Percentiles rank a stretch among this genome's conserved stretches.
phyloP scores from a whole-genome alignment of 2,888 invertebrate species.

The Ichneumoninae sp. region DNA sequence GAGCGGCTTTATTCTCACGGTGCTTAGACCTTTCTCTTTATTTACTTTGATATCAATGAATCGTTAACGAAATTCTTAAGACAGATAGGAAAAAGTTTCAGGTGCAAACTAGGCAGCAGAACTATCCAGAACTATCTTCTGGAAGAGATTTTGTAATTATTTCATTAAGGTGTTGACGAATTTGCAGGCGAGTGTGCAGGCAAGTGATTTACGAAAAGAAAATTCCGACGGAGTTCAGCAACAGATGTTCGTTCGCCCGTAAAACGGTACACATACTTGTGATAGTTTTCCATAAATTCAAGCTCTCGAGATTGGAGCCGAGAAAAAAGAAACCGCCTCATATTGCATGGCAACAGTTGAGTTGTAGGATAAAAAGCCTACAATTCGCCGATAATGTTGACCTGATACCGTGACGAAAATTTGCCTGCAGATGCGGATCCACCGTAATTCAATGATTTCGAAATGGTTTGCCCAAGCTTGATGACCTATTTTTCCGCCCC shows the following conservation, averaged over 20 bases:
- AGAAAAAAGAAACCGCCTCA: too few species aligned
- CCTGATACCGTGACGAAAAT: background rate
- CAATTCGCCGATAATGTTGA: too few species aligned
- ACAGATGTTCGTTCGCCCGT: too few species aligned
- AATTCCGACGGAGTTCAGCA: too few species aligned
- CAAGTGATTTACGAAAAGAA: too few species aligned
- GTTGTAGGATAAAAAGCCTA: too few species aligned
- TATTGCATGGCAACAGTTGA: too few species aligned
- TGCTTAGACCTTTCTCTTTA: constrained; percentile 25
- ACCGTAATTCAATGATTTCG: background rate
- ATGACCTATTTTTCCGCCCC: background rate
- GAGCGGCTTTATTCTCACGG: constrained; percentile 41
- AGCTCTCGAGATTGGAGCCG: too few species aligned
- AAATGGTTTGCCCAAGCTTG: background rate
- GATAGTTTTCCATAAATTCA: too few species aligned
- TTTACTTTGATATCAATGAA: constrained; percentile 11
- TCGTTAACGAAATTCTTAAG: constrained; percentile 27
- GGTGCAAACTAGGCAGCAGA: too few species aligned
- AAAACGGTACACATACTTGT: background rate
- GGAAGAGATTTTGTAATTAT: background rate
- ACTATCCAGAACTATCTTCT: background rate
- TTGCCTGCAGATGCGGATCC: background rate
- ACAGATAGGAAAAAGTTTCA: background rate
- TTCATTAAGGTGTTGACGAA: background rate
- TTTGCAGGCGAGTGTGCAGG: too few species aligned